Evolutionary conservation across 2,113 vertebrate genomes (phyloP).

Genomic region (Lipophrys pholis): DNA sequence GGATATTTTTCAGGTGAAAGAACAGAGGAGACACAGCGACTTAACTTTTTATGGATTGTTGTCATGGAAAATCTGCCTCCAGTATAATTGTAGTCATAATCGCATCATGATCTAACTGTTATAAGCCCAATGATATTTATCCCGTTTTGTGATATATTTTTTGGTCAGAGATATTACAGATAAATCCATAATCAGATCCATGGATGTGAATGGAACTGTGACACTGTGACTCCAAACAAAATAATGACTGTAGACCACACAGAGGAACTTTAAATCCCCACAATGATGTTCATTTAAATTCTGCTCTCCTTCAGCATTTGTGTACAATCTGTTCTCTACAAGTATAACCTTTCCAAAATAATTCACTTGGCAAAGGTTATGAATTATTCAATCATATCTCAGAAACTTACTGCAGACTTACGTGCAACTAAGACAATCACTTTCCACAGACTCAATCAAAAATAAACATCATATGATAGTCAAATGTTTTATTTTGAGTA

Average conservation of each 20-base stretch:
- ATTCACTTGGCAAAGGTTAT: slow-evolving; percentile 40
- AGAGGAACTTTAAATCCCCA: slow-evolving; percentile 33
- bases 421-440: slow-evolving; percentile 1
- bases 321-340: slow-evolving; percentile 67
- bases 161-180: slow-evolving; percentile 18
- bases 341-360: slow-evolving; percentile 61
- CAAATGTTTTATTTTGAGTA: too few species aligned
- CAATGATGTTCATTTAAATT: slow-evolving; percentile 53
- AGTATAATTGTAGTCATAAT: slow-evolving; percentile 6
- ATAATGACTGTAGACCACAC: slow-evolving; percentile 14
- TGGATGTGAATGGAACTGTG: slow-evolving; percentile 25
- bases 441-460: background rate
- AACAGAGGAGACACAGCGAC: slow-evolving; percentile 5
- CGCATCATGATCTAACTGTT: background rate
- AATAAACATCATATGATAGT: background rate
- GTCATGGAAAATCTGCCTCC: slow-evolving; percentile 13
- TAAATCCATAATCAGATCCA: slow-evolving; percentile 33
- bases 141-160: background rate
- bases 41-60: slow-evolving; percentile 14
- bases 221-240: slow-evolving; percentile 11
- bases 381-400: slow-evolving; percentile 56
- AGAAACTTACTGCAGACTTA: slow-evolving; percentile 32
- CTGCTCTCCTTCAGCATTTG: slow-evolving; percentile 30
- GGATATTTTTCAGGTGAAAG: slow-evolving; percentile 20
- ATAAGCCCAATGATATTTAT: slow-evolving; percentile 9